These are phyloP conservation scores for Axinella damicornis DNA, from an alignment of 37 sponge, comb jelly and placozoan genomes.

Conservation along the genomic window DNA sequence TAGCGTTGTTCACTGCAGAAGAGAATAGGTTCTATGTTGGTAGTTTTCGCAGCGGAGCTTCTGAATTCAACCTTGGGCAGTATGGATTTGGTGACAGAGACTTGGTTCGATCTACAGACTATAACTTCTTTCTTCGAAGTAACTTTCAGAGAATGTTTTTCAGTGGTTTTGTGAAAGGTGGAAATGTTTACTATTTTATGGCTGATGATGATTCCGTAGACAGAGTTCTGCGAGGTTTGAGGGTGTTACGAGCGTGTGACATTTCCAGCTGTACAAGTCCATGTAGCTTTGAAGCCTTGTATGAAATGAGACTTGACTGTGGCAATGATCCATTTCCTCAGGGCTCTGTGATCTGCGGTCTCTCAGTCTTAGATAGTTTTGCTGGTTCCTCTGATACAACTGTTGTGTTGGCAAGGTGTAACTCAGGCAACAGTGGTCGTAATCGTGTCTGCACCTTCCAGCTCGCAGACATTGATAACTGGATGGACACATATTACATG, in stretches of 20 bases:
- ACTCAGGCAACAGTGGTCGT: neutral
- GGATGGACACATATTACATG: slow-evolving; percentile 14
- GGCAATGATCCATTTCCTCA: neutral
- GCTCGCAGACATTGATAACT: slow-evolving; percentile 1
- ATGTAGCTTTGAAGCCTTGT: slow-evolving; percentile 7
- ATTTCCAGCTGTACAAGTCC: neutral
- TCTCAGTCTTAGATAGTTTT: slow-evolving; percentile 32
- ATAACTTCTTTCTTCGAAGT: too few relatives aligned
- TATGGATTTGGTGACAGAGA: neutral
- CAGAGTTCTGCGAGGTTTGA: neutral
- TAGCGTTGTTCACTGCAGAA: slow-evolving; percentile 22
- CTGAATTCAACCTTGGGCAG: neutral
- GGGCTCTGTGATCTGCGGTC: slow-evolving; percentile 10
- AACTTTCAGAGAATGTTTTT: neutral
- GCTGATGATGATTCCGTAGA: neutral
- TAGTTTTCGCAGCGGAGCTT: neutral
- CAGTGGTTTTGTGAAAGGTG: slow-evolving; percentile 12
- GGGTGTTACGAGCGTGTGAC: slow-evolving; percentile 28
- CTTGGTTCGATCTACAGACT: neutral
- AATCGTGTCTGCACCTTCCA: slow-evolving; percentile 14
- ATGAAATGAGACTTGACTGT: neutral
- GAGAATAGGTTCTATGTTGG: slow-evolving; percentile 21
- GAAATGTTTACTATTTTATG: slow-evolving; percentile 7
- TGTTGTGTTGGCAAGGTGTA: slow-evolving; percentile 20
- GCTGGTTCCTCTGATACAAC: neutral